Conservation (phyloP, 1,140 invertebrate genomes). For the Bombus soroeensis region DNA sequence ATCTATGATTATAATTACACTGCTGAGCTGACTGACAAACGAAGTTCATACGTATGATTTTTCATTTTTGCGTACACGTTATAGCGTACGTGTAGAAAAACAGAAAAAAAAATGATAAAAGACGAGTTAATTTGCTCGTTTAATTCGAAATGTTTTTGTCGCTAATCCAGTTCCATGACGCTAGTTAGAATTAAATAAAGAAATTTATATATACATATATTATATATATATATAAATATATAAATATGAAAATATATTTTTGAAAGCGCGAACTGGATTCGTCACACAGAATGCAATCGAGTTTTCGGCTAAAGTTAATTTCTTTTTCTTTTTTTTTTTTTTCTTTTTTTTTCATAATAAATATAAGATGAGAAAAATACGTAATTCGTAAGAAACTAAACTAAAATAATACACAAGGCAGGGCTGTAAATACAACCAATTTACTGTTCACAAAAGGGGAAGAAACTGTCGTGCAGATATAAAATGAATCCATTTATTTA, state of each 20-base stretch:
- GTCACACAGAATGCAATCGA: slow-evolving; percentile 58
- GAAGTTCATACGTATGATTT: slow-evolving; percentile 47
- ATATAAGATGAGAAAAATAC: slow-evolving; percentile 61
- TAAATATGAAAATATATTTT: slow-evolving; percentile 70
- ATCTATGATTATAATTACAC: slow-evolving; percentile 53
- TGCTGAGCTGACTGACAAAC: slow-evolving; percentile 53
- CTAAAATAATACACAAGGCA: slow-evolving; percentile 46
- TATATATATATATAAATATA: slow-evolving; percentile 65
- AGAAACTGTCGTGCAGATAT: slow-evolving; percentile 71
- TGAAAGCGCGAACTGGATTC: slow-evolving; percentile 71
- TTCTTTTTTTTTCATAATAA: slow-evolving; percentile 52
- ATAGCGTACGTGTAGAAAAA: slow-evolving; percentile 63
- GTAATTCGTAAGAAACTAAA: slow-evolving; percentile 45
- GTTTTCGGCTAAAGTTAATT: slow-evolving; percentile 59
- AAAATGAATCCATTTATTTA: slow-evolving; percentile 65
- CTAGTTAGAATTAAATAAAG: slow-evolving; percentile 68
- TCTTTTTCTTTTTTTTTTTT: slow-evolving; percentile 38
- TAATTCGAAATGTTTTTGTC: slow-evolving; percentile 61
- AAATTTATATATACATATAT: slow-evolving; percentile 68
- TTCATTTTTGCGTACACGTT: slow-evolving; percentile 70
- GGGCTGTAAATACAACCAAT: slow-evolving; percentile 74
- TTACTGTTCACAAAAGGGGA: slow-evolving; percentile 65
- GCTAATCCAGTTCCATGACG: slow-evolving; percentile 74
- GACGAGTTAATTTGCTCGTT: slow-evolving; percentile 39
- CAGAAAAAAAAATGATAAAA: neutral